phyloP scores from a whole-genome alignment of 2,113 vertebrate species.

The Felis chaus region DNA sequence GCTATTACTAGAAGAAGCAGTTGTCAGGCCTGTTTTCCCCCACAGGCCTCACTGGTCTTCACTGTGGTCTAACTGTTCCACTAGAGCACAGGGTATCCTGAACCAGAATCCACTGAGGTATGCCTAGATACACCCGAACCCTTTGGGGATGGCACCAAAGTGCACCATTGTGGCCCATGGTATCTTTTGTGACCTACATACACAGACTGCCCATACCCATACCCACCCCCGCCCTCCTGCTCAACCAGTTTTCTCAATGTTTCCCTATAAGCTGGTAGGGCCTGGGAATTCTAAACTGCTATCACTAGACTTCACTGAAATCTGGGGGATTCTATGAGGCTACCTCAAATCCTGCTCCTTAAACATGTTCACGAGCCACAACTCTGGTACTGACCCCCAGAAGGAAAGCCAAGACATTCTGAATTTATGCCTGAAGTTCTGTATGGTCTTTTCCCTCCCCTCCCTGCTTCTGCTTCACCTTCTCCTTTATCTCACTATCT shows the following conservation, averaged over 20 bases:
- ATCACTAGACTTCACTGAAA: not conserved
- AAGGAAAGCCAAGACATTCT: not conserved
- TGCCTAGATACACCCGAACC: not conserved
- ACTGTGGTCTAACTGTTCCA: not conserved
- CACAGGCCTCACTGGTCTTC: not conserved
- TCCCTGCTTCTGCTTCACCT: no score
- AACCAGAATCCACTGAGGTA: not conserved
- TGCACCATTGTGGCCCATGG: fast-evolving
- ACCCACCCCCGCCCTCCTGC: fast-evolving
- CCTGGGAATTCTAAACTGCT: not conserved
- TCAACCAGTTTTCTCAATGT: not conserved
- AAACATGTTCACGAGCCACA: not conserved
- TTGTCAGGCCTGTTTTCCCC: no score
- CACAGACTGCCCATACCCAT: not conserved
- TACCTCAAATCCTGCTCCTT: not conserved
- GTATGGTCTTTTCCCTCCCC: not conserved
- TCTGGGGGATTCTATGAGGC: not conserved
- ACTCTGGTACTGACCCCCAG: not conserved
- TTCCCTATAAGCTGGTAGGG: not conserved
- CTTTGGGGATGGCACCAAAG: not conserved
- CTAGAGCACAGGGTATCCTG: not conserved
- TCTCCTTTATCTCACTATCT: no score
- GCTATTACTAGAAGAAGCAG: not conserved
- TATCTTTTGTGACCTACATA: not conserved
- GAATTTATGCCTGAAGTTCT: not conserved